Evolutionary conservation across 1,140 invertebrate genomes (phyloP), one percentile per base, ranked within the genome.

Genomic region (Sitodiplosis mosellana): DNA sequence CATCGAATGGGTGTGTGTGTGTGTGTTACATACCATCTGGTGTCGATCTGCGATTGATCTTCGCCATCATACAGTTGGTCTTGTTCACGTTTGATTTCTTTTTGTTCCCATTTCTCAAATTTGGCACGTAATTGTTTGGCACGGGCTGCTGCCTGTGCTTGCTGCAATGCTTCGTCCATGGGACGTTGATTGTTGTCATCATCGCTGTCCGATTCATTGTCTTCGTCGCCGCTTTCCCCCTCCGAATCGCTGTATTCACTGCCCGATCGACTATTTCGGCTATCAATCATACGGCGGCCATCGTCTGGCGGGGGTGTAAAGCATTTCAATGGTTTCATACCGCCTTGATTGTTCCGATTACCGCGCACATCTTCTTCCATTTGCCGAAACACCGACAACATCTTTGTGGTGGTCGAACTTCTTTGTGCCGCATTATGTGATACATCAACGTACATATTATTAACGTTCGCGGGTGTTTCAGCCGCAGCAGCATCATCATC

Each of bases 21-120:
- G 53, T 18, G 21, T 12, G 15, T 42, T 36, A 11, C 36, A 56
- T 66, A 57, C 70, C 69, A 58, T 58, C 56, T 75, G 86, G 34
- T 81, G 57, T 87, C 82, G 53, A 84, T 74, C 54, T 75, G 77
- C 2, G 70, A 63, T 49, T 78, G 72, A 47, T 77, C 76, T 2
- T 75, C 68, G 42, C 75, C 70, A 54, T 69, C 61, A 22, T 60
- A 58, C 2, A 65, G 55, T 51, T 68, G 65, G 2, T 64, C 56
- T 11, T 55, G 56, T 52, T 70, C 66, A 2, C 66, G 59, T 55
- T 75, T 74, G 2, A 73, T 76, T 55, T 84, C 81, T 15, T 76
- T 75, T 38, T 75, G 75, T 55, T 87, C 80, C 86, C 90, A 90
- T 54, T 83, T 78, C 65, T 95, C 91, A 69, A 95, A 95, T 63